A percentile compares a stretch with the other conserved stretches of the same genome.
Evolutionary conservation across 2,888 invertebrate species (phyloP).

Genomic region (Xiphydria camelus): DNA sequence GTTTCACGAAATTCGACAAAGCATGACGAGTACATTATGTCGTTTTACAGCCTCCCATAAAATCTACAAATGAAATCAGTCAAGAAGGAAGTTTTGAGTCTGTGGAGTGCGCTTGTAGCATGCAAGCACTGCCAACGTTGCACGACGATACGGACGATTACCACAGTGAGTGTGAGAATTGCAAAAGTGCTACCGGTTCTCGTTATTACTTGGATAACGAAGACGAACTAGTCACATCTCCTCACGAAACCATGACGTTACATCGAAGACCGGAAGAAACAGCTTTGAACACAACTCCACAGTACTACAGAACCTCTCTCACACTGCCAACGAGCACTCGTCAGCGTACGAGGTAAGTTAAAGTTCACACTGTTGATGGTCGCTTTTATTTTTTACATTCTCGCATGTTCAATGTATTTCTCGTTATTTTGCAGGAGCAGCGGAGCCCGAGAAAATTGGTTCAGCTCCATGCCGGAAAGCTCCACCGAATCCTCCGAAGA

Average conservation of each 20-base stretch:
- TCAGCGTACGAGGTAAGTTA: slow-evolving; percentile 59
- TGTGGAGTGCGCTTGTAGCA: slow-evolving; percentile 51
- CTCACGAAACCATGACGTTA: slow-evolving; percentile 71
- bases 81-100: slow-evolving; percentile 56
- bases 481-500: slow-evolving; percentile 60
- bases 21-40: no score
- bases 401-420: neutral
- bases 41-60: slow-evolving; percentile 34
- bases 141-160: slow-evolving; percentile 71
- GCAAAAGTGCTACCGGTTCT: slow-evolving; percentile 75
- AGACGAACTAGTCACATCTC: slow-evolving; percentile 61
- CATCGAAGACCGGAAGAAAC: slow-evolving; percentile 64
- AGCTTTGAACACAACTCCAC: slow-evolving; percentile 54
- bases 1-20: no score
- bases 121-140: slow-evolving; percentile 53
- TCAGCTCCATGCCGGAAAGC: slow-evolving; percentile 62
- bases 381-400: neutral
- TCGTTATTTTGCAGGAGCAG: slow-evolving; percentile 42
- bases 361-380: neutral
- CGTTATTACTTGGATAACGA: slow-evolving; percentile 67
- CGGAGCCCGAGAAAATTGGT: slow-evolving; percentile 62
- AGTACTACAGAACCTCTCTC: slow-evolving; percentile 67
- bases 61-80: slow-evolving; percentile 47
- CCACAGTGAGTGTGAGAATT: slow-evolving; percentile 83
- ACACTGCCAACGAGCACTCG: slow-evolving; percentile 68